Evolutionary conservation across 2,888 invertebrate species (phyloP), one percentile per base, ranked within the genome.

Genomic region (Melitaea athalia): DNA sequence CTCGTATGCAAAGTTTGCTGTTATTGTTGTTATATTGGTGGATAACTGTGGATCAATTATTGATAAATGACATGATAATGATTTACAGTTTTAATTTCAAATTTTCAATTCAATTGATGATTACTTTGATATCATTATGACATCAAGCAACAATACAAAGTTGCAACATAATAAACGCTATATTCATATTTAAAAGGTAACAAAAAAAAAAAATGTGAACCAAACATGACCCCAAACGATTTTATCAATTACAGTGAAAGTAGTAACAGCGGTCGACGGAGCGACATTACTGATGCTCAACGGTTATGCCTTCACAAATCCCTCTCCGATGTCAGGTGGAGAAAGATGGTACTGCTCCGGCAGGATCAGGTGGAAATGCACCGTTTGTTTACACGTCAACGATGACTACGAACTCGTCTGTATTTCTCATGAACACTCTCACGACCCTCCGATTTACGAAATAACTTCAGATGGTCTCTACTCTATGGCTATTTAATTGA

Each of bases 271-370:
- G 4, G 82, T 91, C 68, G 83, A 91, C 70, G 92, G 93, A 4
- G 92, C 92, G 1, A 87, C 90, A 0, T 80, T 92, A 0, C 85
- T 93, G 42, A 88, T 92, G 87, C 81, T 92, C 24, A 88, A 91
- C 76, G 87, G 89, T 0, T 92, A 85, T 69, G 89, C 88, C 11
- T 92, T 90, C 78, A 81, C 83, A n/a, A 89, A 88, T 68, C 92
- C 92, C 0, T 84, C 89, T 0, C 92, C 91, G 0, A 86, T 92
- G 80, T 77, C 84, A 5, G 87, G 88, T 2, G 92, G 92, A 1
- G 92, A 91, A 64, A 76, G 90, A 0, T 92, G 92, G 92, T 91
- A 88, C 79, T 91, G 92, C 73, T 88, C 91, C 0, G 92, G 91
- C 1, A 80, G 89, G 67, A 70, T 81, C 49, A 79, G 79, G 42